phyloP scores from a whole-genome alignment of 2,113 vertebrate genomes.

The Lipotes vexillifer region DNA sequence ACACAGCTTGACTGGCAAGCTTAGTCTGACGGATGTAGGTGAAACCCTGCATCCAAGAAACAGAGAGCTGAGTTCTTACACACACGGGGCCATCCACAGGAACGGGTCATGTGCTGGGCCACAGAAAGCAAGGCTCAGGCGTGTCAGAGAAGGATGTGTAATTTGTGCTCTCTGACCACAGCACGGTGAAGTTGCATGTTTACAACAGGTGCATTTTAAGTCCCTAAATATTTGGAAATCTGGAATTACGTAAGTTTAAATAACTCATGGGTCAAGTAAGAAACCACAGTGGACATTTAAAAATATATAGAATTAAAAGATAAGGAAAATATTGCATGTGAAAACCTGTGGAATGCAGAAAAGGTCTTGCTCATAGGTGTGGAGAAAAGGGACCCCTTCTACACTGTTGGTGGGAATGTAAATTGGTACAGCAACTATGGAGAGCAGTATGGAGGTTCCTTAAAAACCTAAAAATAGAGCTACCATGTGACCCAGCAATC shows the following conservation, averaged over 20 bases:
- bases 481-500: too few species aligned
- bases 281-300: background rate
- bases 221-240: background rate
- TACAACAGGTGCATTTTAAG: background rate
- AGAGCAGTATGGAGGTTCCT: too few species aligned
- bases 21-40: rapidly evolving
- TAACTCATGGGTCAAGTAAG: background rate
- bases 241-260: background rate
- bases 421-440: too few species aligned
- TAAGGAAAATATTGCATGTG: background rate
- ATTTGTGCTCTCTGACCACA: background rate
- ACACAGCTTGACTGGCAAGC: background rate
- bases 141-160: rapidly evolving
- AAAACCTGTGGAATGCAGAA: background rate
- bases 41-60: background rate
- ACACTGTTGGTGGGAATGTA: too few species aligned
- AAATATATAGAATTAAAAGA: background rate
- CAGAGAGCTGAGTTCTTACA: background rate
- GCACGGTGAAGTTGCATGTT: background rate
- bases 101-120: background rate
- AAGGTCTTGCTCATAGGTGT: too few species aligned
- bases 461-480: too few species aligned
- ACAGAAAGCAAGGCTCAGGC: too few species aligned
- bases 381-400: too few species aligned
- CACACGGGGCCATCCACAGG: background rate